These are phyloP conservation scores for Trissolcus japonicus DNA, from an alignment of 2,888 invertebrate genomes.

Conservation along the genomic window DNA sequence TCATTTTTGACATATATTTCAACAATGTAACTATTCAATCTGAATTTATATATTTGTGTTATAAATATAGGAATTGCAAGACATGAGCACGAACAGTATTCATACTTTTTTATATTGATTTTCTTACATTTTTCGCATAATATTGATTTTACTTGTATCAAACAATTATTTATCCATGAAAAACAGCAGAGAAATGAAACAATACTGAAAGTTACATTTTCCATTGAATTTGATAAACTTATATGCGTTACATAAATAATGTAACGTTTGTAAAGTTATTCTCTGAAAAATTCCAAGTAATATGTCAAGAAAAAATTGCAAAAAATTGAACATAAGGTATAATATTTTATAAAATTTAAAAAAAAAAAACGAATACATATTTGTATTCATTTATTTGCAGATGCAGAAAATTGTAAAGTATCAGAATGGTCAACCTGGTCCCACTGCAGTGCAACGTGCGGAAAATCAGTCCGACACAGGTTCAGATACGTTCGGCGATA, in stretches of 20 bases:
- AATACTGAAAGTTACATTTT: no score
- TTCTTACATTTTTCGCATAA: no score
- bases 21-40: no score
- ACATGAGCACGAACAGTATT: no score
- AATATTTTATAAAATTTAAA: not conserved
- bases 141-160: no score
- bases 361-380: not conserved
- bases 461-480: slow-evolving; percentile 85
- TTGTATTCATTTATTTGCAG: slow-evolving; percentile 17
- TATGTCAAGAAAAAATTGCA: not conserved
- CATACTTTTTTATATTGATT: no score
- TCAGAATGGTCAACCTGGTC: slow-evolving; percentile 87
- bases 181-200: no score
- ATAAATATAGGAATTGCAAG: no score
- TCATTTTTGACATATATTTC: not conserved
- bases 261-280: not conserved
- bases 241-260: no score
- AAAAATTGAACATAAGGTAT: not conserved
- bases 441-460: slow-evolving; percentile 92
- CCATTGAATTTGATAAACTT: no score
- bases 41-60: no score
- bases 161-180: no score
- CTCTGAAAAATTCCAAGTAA: not conserved
- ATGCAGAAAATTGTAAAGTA: slow-evolving; percentile 67
- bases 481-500: slow-evolving; percentile 80